Percentiles rank a stretch among this genome's conserved stretches.
phyloP scores from a whole-genome alignment of 2,113 vertebrate species.

The Perca fluviatilis region DNA sequence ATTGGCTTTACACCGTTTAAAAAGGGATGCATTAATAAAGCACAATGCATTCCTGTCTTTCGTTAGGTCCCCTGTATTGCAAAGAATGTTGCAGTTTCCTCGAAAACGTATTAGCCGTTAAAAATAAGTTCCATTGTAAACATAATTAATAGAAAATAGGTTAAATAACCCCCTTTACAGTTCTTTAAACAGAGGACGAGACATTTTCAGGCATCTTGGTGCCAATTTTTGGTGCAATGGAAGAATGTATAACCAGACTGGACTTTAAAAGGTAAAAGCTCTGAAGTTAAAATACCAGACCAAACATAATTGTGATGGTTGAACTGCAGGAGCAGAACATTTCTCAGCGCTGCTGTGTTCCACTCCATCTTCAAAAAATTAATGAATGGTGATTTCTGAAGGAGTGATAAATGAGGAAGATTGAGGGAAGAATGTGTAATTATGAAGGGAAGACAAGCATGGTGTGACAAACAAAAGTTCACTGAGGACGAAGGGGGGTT shows the following conservation, averaged over 20 bases:
- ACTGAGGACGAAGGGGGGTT: background rate
- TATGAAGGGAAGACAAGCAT: constrained; percentile 27
- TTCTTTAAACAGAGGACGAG: background rate
- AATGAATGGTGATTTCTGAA: background rate
- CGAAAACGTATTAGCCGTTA: background rate
- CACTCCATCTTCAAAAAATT: background rate
- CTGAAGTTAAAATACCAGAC: background rate
- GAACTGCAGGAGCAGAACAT: background rate
- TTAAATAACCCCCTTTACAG: too few species aligned
- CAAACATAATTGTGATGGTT: background rate
- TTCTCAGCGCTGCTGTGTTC: background rate
- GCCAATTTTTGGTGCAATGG: background rate
- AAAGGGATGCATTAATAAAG: background rate
- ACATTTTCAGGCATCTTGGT: background rate
- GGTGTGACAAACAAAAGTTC: constrained; percentile 20
- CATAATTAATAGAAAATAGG: background rate
- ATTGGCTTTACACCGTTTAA: background rate
- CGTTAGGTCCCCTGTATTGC: background rate
- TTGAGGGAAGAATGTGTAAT: background rate
- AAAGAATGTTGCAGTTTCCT: background rate
- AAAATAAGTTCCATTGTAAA: background rate
- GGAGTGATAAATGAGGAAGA: constrained; percentile 11
- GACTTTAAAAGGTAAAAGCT: background rate
- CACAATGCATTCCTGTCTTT: background rate
- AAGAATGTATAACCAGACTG: background rate